Evolutionary conservation across 2,113 vertebrate species (phyloP).

Genomic region (Mustela nigripes): DNA sequence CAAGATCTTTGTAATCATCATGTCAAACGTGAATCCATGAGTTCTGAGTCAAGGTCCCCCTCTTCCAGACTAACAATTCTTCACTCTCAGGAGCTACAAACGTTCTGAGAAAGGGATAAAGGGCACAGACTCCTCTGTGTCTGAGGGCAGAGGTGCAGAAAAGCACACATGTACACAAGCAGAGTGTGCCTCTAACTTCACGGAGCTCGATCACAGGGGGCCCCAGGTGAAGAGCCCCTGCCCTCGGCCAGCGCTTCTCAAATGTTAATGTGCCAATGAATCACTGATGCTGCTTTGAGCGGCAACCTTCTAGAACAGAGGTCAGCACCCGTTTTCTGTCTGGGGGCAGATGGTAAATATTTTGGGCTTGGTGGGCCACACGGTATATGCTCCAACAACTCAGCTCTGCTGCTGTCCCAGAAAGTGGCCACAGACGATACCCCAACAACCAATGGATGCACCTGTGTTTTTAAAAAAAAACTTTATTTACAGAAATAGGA

Average conservation of each 20-base stretch:
- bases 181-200: not conserved
- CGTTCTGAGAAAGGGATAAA: not conserved
- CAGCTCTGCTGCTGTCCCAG: not conserved
- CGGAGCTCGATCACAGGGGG: not conserved
- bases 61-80: not conserved
- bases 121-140: not conserved
- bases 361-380: not conserved
- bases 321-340: not conserved
- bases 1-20: not conserved
- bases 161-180: not conserved
- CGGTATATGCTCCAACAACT: not conserved
- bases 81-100: not conserved
- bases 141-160: not conserved
- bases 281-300: not conserved
- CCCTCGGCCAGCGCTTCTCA: too few relatives aligned
- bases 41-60: not conserved
- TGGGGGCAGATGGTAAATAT: not conserved
- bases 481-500: conserved; percentile 38
- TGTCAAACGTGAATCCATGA: not conserved
- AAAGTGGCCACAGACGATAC: not conserved
- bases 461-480: not conserved
- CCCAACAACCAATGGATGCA: not conserved
- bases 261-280: not conserved
- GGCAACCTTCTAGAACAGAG: not conserved
- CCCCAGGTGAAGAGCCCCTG: not conserved